Evolutionary conservation across 2,888 invertebrate species (phyloP), one percentile per base, ranked within the genome.

Genomic region (Euphydryas editha): DNA sequence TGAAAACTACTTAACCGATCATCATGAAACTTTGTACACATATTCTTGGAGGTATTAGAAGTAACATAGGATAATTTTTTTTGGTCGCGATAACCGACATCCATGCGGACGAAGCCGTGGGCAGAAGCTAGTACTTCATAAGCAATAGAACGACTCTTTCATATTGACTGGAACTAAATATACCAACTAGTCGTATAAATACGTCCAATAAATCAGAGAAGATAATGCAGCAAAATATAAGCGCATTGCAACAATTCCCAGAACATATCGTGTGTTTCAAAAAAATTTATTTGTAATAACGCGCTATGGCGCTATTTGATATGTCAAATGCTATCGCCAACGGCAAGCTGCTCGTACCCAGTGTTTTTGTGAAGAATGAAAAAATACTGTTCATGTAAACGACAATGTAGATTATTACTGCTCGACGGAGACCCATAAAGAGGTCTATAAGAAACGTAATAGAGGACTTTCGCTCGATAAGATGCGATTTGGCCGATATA

Each of bases 401-500:
- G 84, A 85, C 83, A 81, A 86, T 87, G 86, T 85, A 88, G 85
- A 88, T 87, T 88, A 88, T 86, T 84, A 88, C 82, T 84, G 81
- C 80, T 82, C 86, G 75, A 71, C 72, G 78, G 88, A 85, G 87
- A 87, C 83, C 76, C 80, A 82, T 85, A 84, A 83, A 84, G 83
- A 81, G 84, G 81, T 78, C 78, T 78, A 82, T 76, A 83, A 85
- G 84, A 81, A 84, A 82, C 78, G 81, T 81, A 79, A 80, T 81
- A 76, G 76, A 74, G 71, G 76, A 74, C 75, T 79, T 78, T 78
- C 77, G 76, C 76, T 76, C 69, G 68, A 70, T 75, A 77, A 81
- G 78, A 80, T 79, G 78, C 72, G 76, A 79, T 75, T 74, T 75
- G 70, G 74, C 69, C 73, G 67, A 69, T 74, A 72, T 66, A 71